Base-by-base conservation (phyloP, 2,113 vertebrate genomes). In the Vimba vimba region DNA sequence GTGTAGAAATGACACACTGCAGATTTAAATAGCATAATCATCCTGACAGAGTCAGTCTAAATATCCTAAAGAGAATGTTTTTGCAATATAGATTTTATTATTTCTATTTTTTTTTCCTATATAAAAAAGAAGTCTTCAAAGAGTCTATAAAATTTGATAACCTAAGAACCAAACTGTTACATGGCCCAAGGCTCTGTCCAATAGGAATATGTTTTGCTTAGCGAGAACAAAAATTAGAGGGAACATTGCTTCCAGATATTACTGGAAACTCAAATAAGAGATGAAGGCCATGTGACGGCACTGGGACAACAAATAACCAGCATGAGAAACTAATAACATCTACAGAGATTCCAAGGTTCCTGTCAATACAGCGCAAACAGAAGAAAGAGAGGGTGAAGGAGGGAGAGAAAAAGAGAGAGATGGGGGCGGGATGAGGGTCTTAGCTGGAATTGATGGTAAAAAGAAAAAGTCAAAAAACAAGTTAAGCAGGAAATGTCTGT, bases 401-500 rank as follows among this genome's bases (percentile, higher is more conserved):
- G 59, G 43, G 6, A 84, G 45, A 47, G 27, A 17, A 73, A 86
- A 4, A 59, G 12, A 77, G 76, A n/a, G 33, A 59, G 11, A 21
- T 6, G 73, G 73, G 43, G 19, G 27, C 6, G 11, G 45, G n/a
- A 8, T 47, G 33, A 36, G 71, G 57, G 66, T 78, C 76, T 75
- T 47, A 11, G 39, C 36, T 23, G 36, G 33, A 64, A 86, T 79
- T 39, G 50, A 89, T 62, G 55, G 64, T 47, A 68, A 52, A 52
- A 81, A 79, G 27, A 62, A 85, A 68, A 78, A 87, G 84, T 69
- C 11, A 59, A 87, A 88, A 87, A 88, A 93, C 82, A 92, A 93
- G 94, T 92, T 89, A 91, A 94, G 89, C 94, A 95, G 94, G 94
- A 95, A 94, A 93, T 76, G 23, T 91, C 89, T 93, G 93, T 94